Conservation (phyloP, 2,113 vertebrate genomes). For the Serinus canaria region DNA sequence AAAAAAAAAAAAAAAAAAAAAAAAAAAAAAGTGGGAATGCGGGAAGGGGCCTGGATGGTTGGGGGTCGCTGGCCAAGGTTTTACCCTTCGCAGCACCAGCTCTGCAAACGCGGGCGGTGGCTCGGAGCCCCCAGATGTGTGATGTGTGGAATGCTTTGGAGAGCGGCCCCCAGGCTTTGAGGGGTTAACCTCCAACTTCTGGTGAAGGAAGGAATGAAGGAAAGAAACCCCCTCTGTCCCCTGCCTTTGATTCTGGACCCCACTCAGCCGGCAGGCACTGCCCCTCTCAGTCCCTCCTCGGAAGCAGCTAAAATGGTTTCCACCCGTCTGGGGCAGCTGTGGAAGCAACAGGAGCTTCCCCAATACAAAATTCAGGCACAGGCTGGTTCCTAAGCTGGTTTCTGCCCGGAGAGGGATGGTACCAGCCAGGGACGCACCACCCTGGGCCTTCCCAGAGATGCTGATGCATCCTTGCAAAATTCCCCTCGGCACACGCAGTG, state of each 20-base stretch:
- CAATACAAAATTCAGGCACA: background rate
- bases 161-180: background rate
- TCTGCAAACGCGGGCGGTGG: rapidly evolving
- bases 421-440: background rate
- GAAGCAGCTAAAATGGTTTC: background rate
- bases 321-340: background rate
- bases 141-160: background rate
- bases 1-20: background rate
- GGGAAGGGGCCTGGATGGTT: background rate
- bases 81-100: background rate
- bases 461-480: background rate
- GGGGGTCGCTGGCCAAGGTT: background rate
- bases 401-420: background rate
- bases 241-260: background rate
- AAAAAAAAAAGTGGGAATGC: background rate
- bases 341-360: background rate
- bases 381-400: background rate
- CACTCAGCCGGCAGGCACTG: background rate
- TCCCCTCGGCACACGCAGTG: background rate
- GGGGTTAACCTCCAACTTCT: background rate
- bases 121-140: background rate
- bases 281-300: background rate
- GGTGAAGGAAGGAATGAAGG: background rate
- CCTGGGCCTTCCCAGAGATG: background rate
- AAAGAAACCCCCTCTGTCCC: background rate